Base-by-base conservation (phyloP, 2,113 vertebrate species). In the Periophthalmus modestus region DNA sequence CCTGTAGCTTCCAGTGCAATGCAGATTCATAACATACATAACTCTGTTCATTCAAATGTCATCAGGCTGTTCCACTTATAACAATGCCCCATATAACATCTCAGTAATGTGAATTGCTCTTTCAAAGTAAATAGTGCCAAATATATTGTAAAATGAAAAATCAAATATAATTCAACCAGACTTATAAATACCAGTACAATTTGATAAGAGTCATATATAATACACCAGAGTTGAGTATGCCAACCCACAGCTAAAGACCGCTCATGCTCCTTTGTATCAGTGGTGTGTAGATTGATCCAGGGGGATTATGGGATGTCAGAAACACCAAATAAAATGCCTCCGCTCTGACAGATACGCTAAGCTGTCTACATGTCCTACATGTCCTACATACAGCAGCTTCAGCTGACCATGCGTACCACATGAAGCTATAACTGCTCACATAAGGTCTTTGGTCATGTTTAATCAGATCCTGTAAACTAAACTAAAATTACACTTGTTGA, bases 231-330 rank as follows among this genome's bases (percentile, higher is more conserved):
- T 2, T 7, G n/a, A 5, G 39, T 59, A 36, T 61, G 47, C 68
- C 36, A 72, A 58, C 74, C 47, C 48, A 66, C 61, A 43, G 78
- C 73, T 71, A 34, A 5, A 7, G 33, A 50, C 61, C 61, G 70
- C 59, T 72, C 66, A 66, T 58, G 39, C 47, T 71, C 68, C 74
- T 68, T 72, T 68, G 76, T 75, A 78, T 75, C 76, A 70, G 58
- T 72, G 77, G 67, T 69, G 79, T 84, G 84, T 57, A 69, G 71
- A 75, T 68, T 36, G 72, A 87, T 81, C 75, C 69, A 21, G 50
- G 21, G 69, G 85, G 90, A 91, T 90, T 88, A 90, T 74, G 76
- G 59, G 78, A 84, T 66, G 68, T 69, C 69, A 72, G 68, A 34
- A 77, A 52, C 63, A 84, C 65, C 73, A 82, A 83, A 88, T 86